Evolutionary conservation across 1,140 invertebrate genomes (phyloP), one percentile per base, ranked within the genome.

Genomic region (Sipha flava): DNA sequence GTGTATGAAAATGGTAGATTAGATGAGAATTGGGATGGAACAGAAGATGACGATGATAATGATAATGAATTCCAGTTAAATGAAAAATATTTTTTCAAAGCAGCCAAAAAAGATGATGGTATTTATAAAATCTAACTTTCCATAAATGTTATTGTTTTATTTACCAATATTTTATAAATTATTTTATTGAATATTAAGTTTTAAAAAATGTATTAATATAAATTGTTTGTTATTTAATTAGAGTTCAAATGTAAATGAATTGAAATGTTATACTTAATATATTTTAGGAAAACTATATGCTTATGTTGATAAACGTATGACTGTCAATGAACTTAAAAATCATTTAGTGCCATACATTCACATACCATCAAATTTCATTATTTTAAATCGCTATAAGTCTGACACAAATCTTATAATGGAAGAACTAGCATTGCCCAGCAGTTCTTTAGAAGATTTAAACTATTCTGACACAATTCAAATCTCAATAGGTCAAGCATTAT

Each of bases 61-160:
- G 73, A 75, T 52, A 54, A 75, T 23, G 72, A 54, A 37, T 75
- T 47, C 18, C 43, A 75, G 14, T 75, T 59, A 40, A 77, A 77
- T 43, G 73, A 77, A 57, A 77, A 77, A 57, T 77, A 77, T 47
- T 77, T 26, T 57, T 77, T 77, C 23, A 77, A 77, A 77, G 40
- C 21, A 37, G 57, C 72, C 45, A 14, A 40, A 9, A 14, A 59
- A 3, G 7, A 37, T 43, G 21, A 77, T 57, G 49, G 73, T 77
- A 77, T 59, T 3, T 62, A 62, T 18, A 62, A 1, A 59, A 64
- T n/a, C 6, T 34, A 29, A 29, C 16, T 18, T 18, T 2, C 1
- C n/a, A 47, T 2, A 47, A 47, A 47, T 18, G 45, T n/a, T 31
- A 2, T 16, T 2, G 14, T 16, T 34, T 57, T 62, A 21, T 62